Conservation (phyloP, 2,888 invertebrate species). For the Diadegma fenestrale region DNA sequence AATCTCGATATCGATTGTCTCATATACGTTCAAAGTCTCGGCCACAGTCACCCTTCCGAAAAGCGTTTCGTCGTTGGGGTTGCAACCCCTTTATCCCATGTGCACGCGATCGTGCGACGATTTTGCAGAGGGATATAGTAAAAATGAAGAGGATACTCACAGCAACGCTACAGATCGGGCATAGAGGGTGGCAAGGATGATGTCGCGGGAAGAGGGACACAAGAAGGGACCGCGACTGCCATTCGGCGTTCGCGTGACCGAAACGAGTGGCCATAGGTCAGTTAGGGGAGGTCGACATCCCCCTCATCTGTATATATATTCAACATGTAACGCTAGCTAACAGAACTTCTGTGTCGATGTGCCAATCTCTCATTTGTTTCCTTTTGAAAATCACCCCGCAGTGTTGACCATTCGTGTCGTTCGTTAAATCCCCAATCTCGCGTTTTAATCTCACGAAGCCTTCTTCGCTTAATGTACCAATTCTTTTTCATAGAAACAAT, state of each 20-base stretch:
- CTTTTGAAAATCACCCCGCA: slow-evolving; percentile 18
- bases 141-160: slow-evolving; percentile 1
- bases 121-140: slow-evolving; percentile 55
- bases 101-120: slow-evolving; percentile 39
- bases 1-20: slow-evolving; percentile 8
- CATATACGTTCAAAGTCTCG: slow-evolving; percentile 4
- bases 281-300: slow-evolving; percentile 69
- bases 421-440: slow-evolving; percentile 32
- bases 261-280: slow-evolving; percentile 73
- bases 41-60: slow-evolving; percentile 62
- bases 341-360: slow-evolving; percentile 25
- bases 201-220: slow-evolving; percentile 51
- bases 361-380: slow-evolving; percentile 27
- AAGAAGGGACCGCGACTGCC: slow-evolving; percentile 42
- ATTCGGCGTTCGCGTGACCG: slow-evolving; percentile 70
- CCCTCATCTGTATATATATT: slow-evolving; percentile 36
- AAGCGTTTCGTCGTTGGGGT: slow-evolving; percentile 56
- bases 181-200: slow-evolving; percentile 26
- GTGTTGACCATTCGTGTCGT: slow-evolving; percentile 44
- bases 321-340: slow-evolving; percentile 36
- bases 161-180: slow-evolving; percentile 25
- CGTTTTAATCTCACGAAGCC: slow-evolving; percentile 23
- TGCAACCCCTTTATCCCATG: slow-evolving; percentile 66
- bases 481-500: not conserved
- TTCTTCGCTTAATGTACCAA: slow-evolving; percentile 2